phyloP scores from a whole-genome alignment of 2,113 vertebrate genomes.

The Stigmatopora nigra region DNA sequence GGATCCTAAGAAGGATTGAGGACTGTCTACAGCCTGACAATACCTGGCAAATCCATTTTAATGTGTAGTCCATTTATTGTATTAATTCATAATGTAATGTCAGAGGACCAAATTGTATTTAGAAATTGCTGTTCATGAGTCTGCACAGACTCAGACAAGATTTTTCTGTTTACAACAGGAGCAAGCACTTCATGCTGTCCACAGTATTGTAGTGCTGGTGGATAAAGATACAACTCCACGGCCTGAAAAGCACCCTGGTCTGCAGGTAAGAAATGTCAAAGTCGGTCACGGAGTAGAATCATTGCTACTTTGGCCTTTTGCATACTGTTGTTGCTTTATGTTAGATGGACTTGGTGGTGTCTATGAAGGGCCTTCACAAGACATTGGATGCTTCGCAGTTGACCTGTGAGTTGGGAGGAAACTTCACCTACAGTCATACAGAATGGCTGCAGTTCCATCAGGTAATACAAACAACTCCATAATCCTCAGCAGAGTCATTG shows the following conservation, averaged over 20 bases:
- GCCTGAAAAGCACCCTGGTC: slow-evolving; percentile 70
- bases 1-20: no score
- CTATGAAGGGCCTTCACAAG: slow-evolving; percentile 78
- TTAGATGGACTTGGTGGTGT: slow-evolving; percentile 82
- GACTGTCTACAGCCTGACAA: neutral
- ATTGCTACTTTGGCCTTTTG: rapidly evolving
- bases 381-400: slow-evolving; percentile 79
- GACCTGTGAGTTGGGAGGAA: slow-evolving; percentile 76
- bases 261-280: slow-evolving; percentile 71
- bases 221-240: slow-evolving; percentile 74
- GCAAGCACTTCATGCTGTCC: slow-evolving; percentile 70
- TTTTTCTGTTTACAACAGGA: slow-evolving; percentile 45
- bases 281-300: neutral
- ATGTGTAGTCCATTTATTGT: neutral
- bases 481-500: neutral
- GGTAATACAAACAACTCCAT: slow-evolving; percentile 59
- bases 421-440: slow-evolving; percentile 78
- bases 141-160: neutral
- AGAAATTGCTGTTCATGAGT: neutral
- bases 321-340: neutral
- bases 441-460: slow-evolving; percentile 91
- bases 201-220: slow-evolving; percentile 72
- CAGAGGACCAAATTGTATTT: neutral
- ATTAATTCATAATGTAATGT: no score
- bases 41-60: neutral